Base-by-base conservation (phyloP, 1,140 invertebrate genomes). In the Papilio machaon region DNA sequence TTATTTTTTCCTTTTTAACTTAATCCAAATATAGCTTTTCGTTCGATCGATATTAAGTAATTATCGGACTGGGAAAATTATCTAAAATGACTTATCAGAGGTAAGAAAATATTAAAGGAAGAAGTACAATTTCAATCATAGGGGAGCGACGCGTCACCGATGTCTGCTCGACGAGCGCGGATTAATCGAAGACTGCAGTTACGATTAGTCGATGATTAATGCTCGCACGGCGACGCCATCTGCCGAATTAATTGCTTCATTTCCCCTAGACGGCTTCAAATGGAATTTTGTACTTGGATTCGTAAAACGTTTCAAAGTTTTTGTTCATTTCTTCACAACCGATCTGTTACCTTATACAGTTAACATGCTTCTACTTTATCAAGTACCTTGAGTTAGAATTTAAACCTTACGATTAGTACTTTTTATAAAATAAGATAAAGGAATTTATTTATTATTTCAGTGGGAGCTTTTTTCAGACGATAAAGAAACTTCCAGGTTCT, bases 201-300 rank as follows among this genome's bases (percentile, higher is more conserved):
- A 92, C 92, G 92, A 94, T 94, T 94, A 94, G 92, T 92, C 91
- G 90, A 94, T 94, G 93, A 94, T 94, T 93, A 94, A 94, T 94
- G 89, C 91, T 92, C 91, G 91, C 89, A 94, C 91, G 91, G 90
- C 89, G 88, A 88, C 91, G 91, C 92, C 93, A 94, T 94, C 93
- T 94, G 93, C 91, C 87, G 91, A 90, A 94, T 94, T 94, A 94
- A 94, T 94, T 94, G 93, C 89, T 94, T 94, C 93, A 94, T 94
- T 94, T 94, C 93, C 93, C 90, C 88, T 92, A 92, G 91, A 93
- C 89, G 90, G 91, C 85, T 90, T 90, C 89, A 90, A 94, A 94
- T 94, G 92, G 89, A 94, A 94, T 94, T 94, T 94, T 94, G 93
- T 93, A 92, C 92, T 92, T 87, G 88, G 87, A 88, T 88, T 89